phyloP scores from a whole-genome alignment of 2,113 vertebrate species.

The Actenoides hombroni region DNA sequence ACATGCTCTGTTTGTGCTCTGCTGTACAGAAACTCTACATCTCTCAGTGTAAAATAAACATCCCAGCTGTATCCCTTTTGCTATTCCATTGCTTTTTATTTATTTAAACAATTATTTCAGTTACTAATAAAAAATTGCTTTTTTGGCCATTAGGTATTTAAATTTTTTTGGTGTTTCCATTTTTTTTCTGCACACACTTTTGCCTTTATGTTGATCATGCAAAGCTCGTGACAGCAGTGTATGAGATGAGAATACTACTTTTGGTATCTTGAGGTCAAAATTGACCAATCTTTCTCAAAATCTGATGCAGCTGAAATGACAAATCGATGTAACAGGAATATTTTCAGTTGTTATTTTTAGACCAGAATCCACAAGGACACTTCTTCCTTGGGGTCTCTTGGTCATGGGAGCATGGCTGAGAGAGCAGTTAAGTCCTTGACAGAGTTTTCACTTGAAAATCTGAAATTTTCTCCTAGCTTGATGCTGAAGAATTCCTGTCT shows the following conservation, averaged over 20 bases:
- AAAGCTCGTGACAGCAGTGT: neutral
- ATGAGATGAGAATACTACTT: neutral
- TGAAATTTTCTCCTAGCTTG: neutral
- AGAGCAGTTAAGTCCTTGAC: neutral
- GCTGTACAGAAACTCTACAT: conserved; percentile 88
- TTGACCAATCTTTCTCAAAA: neutral
- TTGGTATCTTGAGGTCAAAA: neutral
- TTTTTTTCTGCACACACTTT: neutral
- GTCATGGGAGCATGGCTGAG: neutral
- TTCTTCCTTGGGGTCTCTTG: neutral
- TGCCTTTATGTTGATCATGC: neutral
- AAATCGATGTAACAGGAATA: neutral
- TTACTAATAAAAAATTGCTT: conserved; percentile 67
- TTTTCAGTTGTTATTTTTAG: conserved; percentile 4
- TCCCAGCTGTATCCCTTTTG: conserved; percentile 75
- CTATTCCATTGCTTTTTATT: conserved; percentile 75
- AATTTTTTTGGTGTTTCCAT: conserved; percentile 30
- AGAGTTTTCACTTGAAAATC: neutral
- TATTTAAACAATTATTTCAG: conserved; percentile 68
- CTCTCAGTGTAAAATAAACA: conserved; percentile 91
- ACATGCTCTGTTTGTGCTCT: conserved; percentile 74
- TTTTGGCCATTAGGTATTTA: conserved; percentile 29
- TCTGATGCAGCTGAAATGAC: neutral
- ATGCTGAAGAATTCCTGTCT: neutral
- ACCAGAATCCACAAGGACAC: neutral